Evolutionary conservation across 2,888 invertebrate species (phyloP), one percentile per base, ranked within the genome.

Genomic region (Mythimna vitellina): DNA sequence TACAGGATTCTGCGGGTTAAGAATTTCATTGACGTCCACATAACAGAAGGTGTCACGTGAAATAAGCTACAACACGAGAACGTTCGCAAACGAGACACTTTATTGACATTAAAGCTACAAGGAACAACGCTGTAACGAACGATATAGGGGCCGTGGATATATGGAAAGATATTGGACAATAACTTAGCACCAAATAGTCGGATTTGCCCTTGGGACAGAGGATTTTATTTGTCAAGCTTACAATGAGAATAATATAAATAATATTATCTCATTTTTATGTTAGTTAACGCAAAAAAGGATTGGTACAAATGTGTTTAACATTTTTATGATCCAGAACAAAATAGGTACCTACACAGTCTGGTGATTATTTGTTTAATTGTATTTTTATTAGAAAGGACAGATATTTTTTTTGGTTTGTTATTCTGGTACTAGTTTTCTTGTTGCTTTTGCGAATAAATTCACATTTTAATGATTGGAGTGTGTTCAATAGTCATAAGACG

Each of bases 21-120:
- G 56, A 65, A 64, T 65, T 53, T 17, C 29, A 51, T 20, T 54
- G 61, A 54, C 22, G 17, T 65, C 20, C 22, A 32, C n/a, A 38
- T 53, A 60, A 42, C 22, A 64, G n/a, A n/a, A 57, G 53, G n/a
- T 65, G 69, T 57, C 67, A 53, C 46, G 64, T 57, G 42, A 57
- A 65, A 70, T 79, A 68, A 76, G 68, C 61, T 66, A 12, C 35
- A 51, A 70, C 46, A 54, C 54, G 38, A 63, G 58, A 76, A 73
- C 60, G 53, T 66, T 70, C 54, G 49, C 51, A 65, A 77, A 70
- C 61, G 63, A 81, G 78, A 82, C 73, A 75, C 35, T 78, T 83
- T 81, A 78, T 75, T 83, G 81, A 81, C 78, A 73, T 65, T 62
- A 68, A 54, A 62, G 64, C 38, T 65, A 75, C 64, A 73, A 67